Evolutionary conservation across 2,888 invertebrate species (phyloP).

Genomic region (Druceiella hillmani): DNA sequence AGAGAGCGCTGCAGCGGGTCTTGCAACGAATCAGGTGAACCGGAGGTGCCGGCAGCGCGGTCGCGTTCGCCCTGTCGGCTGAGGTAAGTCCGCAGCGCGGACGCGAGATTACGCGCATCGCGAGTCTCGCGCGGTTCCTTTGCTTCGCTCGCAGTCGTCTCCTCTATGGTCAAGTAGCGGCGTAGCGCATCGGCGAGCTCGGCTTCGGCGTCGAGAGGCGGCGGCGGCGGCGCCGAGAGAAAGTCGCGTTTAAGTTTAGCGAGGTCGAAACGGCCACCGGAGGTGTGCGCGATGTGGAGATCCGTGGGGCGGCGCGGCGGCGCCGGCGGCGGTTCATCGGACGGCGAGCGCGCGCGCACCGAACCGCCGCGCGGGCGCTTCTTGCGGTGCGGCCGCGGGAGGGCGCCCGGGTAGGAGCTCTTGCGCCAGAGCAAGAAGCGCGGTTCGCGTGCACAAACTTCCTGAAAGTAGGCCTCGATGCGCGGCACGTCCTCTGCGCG

Average conservation of each 20-base stretch:
- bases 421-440: constrained; percentile 78
- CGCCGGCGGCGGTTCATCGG: constrained; percentile 53
- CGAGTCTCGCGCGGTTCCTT: constrained; percentile 60
- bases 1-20: constrained; percentile 54
- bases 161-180: constrained; percentile 41
- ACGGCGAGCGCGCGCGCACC: constrained; percentile 60
- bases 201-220: constrained; percentile 27
- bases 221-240: constrained; percentile 45
- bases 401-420: constrained; percentile 72
- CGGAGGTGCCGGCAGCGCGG: constrained; percentile 44
- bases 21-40: constrained; percentile 27
- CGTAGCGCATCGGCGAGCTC: constrained; percentile 49
- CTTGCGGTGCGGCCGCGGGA: constrained; percentile 53
- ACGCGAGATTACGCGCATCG: constrained; percentile 46
- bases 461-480: constrained; percentile 80
- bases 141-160: constrained; percentile 39
- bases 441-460: constrained; percentile 72
- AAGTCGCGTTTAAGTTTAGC: constrained; percentile 65
- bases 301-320: constrained; percentile 45
- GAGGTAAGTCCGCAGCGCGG: constrained; percentile 27
- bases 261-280: constrained; percentile 62
- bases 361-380: constrained; percentile 60
- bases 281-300: constrained; percentile 42
- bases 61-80: constrained; percentile 60
- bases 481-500: constrained; percentile 71